Conservation (phyloP, 2,797 vertebrate species). For the Stomatorhinus walkeri region DNA sequence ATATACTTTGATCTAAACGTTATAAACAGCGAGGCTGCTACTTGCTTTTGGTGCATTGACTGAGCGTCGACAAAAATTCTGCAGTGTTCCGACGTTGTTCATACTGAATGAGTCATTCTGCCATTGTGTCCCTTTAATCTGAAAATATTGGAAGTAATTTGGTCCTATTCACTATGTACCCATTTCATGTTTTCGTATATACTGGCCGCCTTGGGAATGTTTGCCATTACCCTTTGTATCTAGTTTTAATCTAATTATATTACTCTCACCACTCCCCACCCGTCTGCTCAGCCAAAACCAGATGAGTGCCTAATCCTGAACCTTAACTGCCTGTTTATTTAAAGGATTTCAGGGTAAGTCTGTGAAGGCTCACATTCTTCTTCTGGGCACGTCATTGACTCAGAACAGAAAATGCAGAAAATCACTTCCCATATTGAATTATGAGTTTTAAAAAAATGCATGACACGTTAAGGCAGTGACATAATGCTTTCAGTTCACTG, state of each 20-base stretch:
- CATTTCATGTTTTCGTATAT: conserved; percentile 8
- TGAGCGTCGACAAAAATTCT: background rate
- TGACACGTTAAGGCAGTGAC: conserved; percentile 38
- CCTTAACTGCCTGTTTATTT: conserved; percentile 24
- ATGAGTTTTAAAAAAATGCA: background rate
- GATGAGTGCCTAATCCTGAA: conserved; percentile 24
- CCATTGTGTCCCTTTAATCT: conserved; percentile 21
- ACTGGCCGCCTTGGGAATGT: conserved; percentile 14
- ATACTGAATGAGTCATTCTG: background rate
- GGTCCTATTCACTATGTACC: conserved; percentile 4
- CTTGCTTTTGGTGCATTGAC: background rate
- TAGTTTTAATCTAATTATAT: conserved; percentile 25
- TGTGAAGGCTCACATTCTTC: background rate
- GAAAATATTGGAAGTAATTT: conserved; percentile 14
- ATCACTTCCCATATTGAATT: conserved; percentile 2
- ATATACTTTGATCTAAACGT: background rate
- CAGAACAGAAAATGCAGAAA: background rate
- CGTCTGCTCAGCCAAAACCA: conserved; percentile 22
- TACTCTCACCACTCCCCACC: conserved; percentile 14
- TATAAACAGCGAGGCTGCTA: background rate
- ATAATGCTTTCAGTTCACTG: conserved; percentile 26
- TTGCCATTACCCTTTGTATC: conserved; percentile 16
- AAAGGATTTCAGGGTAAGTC: conserved; percentile 13
- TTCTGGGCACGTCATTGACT: background rate
- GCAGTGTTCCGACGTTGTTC: background rate